phyloP scores from a whole-genome alignment of 2,797 vertebrate species.

The Bufotes viridis region DNA sequence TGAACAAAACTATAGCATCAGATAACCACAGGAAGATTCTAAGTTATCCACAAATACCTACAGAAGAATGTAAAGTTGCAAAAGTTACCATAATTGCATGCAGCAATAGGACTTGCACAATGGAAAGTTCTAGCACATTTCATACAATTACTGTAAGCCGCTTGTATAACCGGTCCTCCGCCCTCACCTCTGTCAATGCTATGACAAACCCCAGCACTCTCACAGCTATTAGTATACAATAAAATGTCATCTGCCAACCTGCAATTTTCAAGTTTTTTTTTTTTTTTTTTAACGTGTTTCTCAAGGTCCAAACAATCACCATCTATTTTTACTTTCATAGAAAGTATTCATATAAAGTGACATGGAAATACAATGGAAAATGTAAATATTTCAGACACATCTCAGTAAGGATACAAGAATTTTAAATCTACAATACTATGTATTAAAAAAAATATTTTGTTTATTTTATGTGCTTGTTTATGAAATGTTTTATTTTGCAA shows the following conservation, averaged over 20 bases:
- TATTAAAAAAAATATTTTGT: neutral
- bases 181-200: slow-evolving; percentile 17
- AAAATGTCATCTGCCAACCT: slow-evolving; percentile 50
- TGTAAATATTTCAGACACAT: neutral
- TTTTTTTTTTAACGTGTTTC: slow-evolving; percentile 8
- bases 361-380: neutral
- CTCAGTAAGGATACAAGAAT: neutral
- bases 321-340: slow-evolving; percentile 18
- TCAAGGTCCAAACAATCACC: slow-evolving; percentile 15
- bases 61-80: neutral
- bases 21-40: neutral
- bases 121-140: neutral
- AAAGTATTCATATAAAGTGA: neutral
- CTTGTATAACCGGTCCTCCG: neutral
- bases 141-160: slow-evolving; percentile 2
- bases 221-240: slow-evolving; percentile 25
- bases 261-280: slow-evolving; percentile 29
- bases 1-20: neutral
- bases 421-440: neutral
- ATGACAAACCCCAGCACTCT: neutral
- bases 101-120: neutral
- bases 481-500: neutral
- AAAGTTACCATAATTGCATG: neutral
- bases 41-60: neutral
- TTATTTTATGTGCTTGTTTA: neutral